Evolutionary conservation across 2,797 vertebrate genomes (phyloP), one percentile per base, ranked within the genome.

Genomic region (Pangasius sanitwongsei): DNA sequence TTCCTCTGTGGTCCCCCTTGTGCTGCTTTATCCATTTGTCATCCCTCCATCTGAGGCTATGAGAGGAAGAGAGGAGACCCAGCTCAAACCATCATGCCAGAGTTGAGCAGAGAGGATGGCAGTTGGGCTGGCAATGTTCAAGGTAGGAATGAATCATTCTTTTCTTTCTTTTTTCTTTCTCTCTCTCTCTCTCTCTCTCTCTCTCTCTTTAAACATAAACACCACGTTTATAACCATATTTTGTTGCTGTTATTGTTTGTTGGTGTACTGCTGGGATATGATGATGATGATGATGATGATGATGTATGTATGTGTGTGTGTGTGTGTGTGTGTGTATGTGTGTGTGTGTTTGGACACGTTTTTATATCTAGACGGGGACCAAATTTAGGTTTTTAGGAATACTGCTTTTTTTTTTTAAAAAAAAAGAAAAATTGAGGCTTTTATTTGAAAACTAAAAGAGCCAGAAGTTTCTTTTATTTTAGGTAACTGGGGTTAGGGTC

Each of bases 101-200:
- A 95, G 96, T 95, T 97, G 96, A 97, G 95, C 94, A 96, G 94
- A 89, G 94, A 95, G 93, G 94, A 94, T 95, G 94, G 95, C 94
- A 97, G 95, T 96, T 93, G 94, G 96, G 95, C 96, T 96, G 96
- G 95, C 96, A 96, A 96, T 96, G 96, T 96, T 95, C 95, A 97
- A 97, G 96, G 96, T 97, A 96, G 96, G 82, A 82, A 37, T 9
- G 4, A 55, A 11, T 72, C 57, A 20, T 34, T 70, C 53, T 84
- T 85, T 6, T 86, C 25, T 37, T 69, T 88, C 53, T 86, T 18
- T 37, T 34, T n/a, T 74, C 34, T 37, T 44, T 91, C 20, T 70
- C 25, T 69, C 18, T 25, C 74, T 37, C 53, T 48, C 6, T 63
- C 8, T 34, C n/a, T 55, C 23, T 41, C 16, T 65, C 18, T 85